Evolutionary conservation across 2,797 vertebrate genomes (phyloP).

Genomic region (Thunnus albacares): DNA sequence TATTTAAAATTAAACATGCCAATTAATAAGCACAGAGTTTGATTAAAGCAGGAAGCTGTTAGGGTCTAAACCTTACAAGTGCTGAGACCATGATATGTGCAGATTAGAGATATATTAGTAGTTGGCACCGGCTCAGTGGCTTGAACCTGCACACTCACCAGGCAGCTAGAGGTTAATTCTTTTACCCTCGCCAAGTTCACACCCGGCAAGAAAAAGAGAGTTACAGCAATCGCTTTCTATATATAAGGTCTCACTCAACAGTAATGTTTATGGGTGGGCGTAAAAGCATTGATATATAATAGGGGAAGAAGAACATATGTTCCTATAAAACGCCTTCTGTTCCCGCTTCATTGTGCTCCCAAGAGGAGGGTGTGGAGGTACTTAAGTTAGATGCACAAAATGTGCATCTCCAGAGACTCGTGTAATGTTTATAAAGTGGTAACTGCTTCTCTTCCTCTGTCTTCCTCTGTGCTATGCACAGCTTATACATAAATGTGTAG

Average conservation of each 20-base stretch:
- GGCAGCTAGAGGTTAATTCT: conserved; percentile 65
- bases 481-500: conserved; percentile 41
- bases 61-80: background rate
- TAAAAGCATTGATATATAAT: conserved; percentile 84
- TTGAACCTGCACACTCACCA: conserved; percentile 35
- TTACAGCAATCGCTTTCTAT: conserved; percentile 60
- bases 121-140: conserved; percentile 23
- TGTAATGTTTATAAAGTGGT: conserved; percentile 85
- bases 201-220: conserved; percentile 55
- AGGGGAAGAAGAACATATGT: conserved; percentile 84
- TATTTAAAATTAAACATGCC: background rate
- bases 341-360: conserved; percentile 78
- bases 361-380: conserved; percentile 79
- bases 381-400: conserved; percentile 80
- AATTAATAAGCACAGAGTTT: background rate
- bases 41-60: background rate
- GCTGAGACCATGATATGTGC: conserved; percentile 1
- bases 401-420: conserved; percentile 72
- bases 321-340: conserved; percentile 87
- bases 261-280: conserved; percentile 81
- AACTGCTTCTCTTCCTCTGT: conserved; percentile 61
- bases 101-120: conserved; percentile 20
- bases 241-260: conserved; percentile 77
- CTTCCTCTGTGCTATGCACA: conserved; percentile 54
- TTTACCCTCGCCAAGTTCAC: conserved; percentile 61